phyloP scores from a whole-genome alignment of 2,888 invertebrate species.

The Heliconius cydno region DNA sequence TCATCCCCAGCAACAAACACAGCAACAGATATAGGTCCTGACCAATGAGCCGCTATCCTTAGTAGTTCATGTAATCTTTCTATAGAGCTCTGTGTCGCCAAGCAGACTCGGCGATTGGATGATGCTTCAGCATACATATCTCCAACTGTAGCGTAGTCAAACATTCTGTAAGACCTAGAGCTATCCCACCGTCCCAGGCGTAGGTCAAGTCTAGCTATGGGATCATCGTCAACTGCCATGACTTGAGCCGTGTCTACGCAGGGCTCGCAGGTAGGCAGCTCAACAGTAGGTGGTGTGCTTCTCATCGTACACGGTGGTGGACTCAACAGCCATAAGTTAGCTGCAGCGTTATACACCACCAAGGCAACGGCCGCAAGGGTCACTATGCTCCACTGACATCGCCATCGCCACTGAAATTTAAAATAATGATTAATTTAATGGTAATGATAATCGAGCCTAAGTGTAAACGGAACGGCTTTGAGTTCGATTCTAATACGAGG shows the following conservation, averaged over 20 bases:
- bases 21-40: constrained; percentile 92
- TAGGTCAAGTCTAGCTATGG: constrained; percentile 85
- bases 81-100: constrained; percentile 94
- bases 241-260: constrained; percentile 65
- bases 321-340: constrained; percentile 73
- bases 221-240: constrained; percentile 68
- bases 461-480: background rate
- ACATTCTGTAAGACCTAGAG: constrained; percentile 86
- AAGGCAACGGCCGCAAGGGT: constrained; percentile 85
- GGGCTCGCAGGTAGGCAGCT: constrained; percentile 69
- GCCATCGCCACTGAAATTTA: constrained; percentile 73
- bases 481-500: background rate
- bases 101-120: constrained; percentile 84
- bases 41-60: constrained; percentile 92
- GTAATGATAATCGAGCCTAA: background rate
- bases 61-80: constrained; percentile 91
- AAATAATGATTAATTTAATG: background rate
- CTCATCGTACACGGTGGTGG: constrained; percentile 62
- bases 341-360: constrained; percentile 82
- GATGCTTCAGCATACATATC: constrained; percentile 85
- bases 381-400: constrained; percentile 88
- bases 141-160: constrained; percentile 89
- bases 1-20: constrained; percentile 92
- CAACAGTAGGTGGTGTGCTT: constrained; percentile 56
- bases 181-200: constrained; percentile 90